Conservation (phyloP, 2,113 vertebrate species). For the Anser cygnoides region DNA sequence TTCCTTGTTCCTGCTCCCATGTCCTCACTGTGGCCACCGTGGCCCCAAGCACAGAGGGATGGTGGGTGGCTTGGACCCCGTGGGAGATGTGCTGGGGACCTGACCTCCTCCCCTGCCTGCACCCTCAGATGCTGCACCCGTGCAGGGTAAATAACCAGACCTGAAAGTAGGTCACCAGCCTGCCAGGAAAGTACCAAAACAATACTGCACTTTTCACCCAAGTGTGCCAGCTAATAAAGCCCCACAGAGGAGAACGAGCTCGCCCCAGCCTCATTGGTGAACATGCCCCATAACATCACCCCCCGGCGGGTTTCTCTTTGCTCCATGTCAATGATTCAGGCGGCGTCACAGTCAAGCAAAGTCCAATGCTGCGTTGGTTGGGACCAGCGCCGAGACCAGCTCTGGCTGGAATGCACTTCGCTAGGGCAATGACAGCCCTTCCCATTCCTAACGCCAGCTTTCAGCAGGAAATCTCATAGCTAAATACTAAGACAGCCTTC, state of each 20-base stretch:
- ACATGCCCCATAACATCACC: neutral
- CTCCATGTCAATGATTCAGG: neutral
- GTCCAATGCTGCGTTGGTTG: neutral
- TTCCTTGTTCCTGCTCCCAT: neutral
- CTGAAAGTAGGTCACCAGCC: conserved; percentile 51
- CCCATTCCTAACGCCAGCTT: neutral
- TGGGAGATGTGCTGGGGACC: neutral
- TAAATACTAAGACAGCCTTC: neutral
- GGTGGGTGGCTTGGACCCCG: neutral
- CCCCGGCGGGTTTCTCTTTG: neutral
- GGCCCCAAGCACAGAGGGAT: too few species aligned
- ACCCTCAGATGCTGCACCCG: neutral
- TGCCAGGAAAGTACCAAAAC: conserved; percentile 12
- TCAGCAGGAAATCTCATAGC: neutral
- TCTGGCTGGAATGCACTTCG: neutral
- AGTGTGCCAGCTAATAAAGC: neutral
- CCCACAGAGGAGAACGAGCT: neutral
- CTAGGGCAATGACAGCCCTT: neutral
- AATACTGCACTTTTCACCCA: neutral
- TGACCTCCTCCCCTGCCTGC: neutral
- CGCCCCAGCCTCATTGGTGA: neutral
- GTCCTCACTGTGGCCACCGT: fast-evolving
- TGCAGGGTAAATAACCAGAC: neutral
- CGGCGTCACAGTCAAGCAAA: neutral
- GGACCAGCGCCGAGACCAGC: neutral